Conservation (phyloP, 2,888 invertebrate species). For the Meliscaeva auricollis region DNA sequence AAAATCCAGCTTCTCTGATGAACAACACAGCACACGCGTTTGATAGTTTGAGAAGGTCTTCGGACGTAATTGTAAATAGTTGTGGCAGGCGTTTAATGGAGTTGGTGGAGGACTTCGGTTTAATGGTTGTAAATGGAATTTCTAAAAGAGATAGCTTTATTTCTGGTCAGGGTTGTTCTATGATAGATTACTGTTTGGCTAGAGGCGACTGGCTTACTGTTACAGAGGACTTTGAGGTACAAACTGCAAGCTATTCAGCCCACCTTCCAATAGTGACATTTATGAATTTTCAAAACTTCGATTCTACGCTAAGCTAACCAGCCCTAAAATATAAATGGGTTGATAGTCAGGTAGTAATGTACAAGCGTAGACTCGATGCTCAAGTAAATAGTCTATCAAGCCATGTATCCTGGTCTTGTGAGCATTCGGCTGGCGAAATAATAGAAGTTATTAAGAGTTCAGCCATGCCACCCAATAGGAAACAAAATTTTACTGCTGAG, state of each 20-base stretch:
- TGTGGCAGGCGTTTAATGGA: background rate
- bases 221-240: background rate
- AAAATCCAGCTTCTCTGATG: conserved; percentile 20
- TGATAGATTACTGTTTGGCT: conserved; percentile 6
- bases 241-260: background rate
- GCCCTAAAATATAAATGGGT: background rate
- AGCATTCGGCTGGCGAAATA: background rate
- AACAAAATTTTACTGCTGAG: conserved; percentile 9
- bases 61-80: background rate
- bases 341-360: background rate
- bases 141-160: conserved; percentile 9
- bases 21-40: background rate
- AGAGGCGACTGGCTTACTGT: conserved; percentile 8
- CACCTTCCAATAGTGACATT: background rate
- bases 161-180: conserved; percentile 7
- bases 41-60: background rate
- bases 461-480: background rate
- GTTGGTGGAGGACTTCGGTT: conserved; percentile 7
- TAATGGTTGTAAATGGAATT: conserved; percentile 3
- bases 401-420: conserved; percentile 4
- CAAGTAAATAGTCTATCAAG: conserved; percentile 1
- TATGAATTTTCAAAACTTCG: background rate
- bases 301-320: background rate
- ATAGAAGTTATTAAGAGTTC: background rate
- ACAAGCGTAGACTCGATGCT: background rate